These are phyloP conservation scores for Noctua fimbriata DNA, from an alignment of 2,888 invertebrate genomes.

Conservation along the genomic window DNA sequence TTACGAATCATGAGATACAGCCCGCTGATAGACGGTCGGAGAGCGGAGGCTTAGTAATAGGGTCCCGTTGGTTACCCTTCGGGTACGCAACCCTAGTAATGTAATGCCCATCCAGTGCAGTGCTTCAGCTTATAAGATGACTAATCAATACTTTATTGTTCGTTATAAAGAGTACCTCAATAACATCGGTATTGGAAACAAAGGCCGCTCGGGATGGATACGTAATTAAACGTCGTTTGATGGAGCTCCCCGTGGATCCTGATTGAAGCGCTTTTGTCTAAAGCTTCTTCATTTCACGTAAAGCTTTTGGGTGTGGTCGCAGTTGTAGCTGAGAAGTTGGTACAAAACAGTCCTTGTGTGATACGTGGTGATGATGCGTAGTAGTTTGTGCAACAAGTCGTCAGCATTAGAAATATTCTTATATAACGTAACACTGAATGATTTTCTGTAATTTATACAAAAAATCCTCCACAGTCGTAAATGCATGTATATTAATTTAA, in stretches of 20 bases:
- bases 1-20: too few species aligned
- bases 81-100: too few species aligned
- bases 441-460: background rate
- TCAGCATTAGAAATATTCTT: background rate
- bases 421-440: background rate
- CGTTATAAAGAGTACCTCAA: constrained; percentile 34
- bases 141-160: background rate
- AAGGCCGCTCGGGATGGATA: constrained; percentile 26
- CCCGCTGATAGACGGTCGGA: too few species aligned
- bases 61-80: too few species aligned
- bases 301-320: constrained; percentile 51
- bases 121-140: too few species aligned
- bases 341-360: background rate
- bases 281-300: constrained; percentile 62
- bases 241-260: constrained; percentile 51
- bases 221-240: constrained; percentile 65
- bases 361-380: background rate
- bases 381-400: background rate
- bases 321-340: background rate
- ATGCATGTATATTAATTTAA: too few species aligned
- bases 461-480: too few species aligned
- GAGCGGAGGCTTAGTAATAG: too few species aligned
- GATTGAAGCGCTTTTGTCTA: constrained; percentile 64
- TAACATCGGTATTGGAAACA: constrained; percentile 11
- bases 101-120: too few species aligned